Conservation (phyloP, 2,113 vertebrate genomes). For the Gymnobelideus leadbeateri region DNA sequence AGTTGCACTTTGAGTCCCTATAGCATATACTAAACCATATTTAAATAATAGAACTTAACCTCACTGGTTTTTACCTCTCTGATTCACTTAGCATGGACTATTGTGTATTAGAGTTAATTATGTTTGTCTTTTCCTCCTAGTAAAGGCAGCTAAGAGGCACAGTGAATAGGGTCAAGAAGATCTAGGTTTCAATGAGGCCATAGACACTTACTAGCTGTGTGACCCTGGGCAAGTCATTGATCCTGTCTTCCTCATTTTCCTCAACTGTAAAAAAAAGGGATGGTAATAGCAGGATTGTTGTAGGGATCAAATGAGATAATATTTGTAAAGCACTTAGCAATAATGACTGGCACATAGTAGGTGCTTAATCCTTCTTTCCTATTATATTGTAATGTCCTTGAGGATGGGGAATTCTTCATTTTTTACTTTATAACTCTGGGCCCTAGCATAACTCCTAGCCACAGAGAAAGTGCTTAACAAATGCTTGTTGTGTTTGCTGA, state of each 20-base stretch:
- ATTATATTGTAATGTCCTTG: not conserved
- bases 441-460: not conserved
- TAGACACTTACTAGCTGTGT: not conserved
- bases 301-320: not conserved
- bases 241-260: not conserved
- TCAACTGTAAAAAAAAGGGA: not conserved
- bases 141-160: not conserved
- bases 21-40: constrained; percentile 8
- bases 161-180: not conserved
- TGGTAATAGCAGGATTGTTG: not conserved
- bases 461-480: not conserved
- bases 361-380: not conserved
- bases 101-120: not conserved
- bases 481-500: not conserved
- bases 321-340: not conserved
- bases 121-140: not conserved
- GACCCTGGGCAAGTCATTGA: not conserved
- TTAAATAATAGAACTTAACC: not conserved
- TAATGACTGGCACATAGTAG: not conserved
- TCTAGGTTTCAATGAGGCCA: not conserved
- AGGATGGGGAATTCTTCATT: not conserved
- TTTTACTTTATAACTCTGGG: not conserved
- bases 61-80: not conserved
- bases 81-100: not conserved
- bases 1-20: constrained; percentile 4